Base-by-base conservation (phyloP, 2,797 vertebrate genomes). In the Tenualosa thibaudeaui region DNA sequence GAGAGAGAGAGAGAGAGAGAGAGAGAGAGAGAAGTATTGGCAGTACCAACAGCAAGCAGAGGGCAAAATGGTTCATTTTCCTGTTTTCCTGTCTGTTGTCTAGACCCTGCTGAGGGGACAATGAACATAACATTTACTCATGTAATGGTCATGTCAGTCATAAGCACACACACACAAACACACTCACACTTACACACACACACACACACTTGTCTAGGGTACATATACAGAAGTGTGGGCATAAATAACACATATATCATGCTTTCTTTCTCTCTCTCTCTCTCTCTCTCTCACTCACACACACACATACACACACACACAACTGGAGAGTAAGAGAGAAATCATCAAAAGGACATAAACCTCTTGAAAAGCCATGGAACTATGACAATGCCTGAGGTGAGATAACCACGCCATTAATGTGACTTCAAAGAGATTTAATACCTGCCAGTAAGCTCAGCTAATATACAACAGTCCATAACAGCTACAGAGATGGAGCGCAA, bases 361-460 rank as follows among this genome's bases (percentile, higher is more conserved):
- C 68, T 40, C 68, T 43, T 68, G 3, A 75, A 31, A 75, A 75
- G 68, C 26, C 37, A 17, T 37, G 13, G 37, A 75, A 17, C 62
- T 65, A 12, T 65, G 62, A 68, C 60, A 65, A 65, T 68, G 62
- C 62, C 26, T 4, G 12, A 68, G 26, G 62, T 10, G 22, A 0
- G 24, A 68, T 68, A 68, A 68, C 10, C 62, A 68, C 10, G 12
- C 62, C 62, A 68, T 31, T 68, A 31, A 68, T 31, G 37, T 68
- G 62, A 37, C 62, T 68, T 68, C 62, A 68, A 68, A 31, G 26
- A 68, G 62, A 68, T 68, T 68, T 68, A 68, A 68, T 68, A 68
- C 62, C 62, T 68, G 62, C 26, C 62, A 68, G 24, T 68, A 37
- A 68, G 62, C 62, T 31, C 26, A 2, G 62, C 62, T 68, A 68